Evolutionary conservation across 2,797 vertebrate species (phyloP).

Genomic region (Clarias laeviceps): DNA sequence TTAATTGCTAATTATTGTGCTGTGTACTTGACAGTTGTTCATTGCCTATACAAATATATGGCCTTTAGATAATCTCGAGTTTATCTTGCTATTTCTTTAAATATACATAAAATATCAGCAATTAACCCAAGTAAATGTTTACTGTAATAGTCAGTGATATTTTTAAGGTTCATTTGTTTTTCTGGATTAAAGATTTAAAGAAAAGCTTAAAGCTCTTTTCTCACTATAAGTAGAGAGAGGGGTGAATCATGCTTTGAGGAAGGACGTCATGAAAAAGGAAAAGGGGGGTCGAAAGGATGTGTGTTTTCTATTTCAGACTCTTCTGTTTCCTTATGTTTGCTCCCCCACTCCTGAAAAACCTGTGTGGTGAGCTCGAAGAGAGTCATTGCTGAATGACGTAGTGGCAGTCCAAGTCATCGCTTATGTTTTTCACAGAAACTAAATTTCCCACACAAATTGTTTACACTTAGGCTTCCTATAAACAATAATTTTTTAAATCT

Average conservation of each 20-base stretch:
- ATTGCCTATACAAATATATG: not conserved
- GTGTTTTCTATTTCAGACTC: slow-evolving; percentile 45
- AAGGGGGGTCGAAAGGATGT: slow-evolving; percentile 35
- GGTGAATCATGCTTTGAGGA: slow-evolving; percentile 11
- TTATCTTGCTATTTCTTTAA: not conserved
- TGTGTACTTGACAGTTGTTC: not conserved
- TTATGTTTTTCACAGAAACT: not conserved
- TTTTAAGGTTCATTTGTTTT: not conserved
- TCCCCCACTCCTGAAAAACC: slow-evolving; percentile 6
- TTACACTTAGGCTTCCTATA: not conserved
- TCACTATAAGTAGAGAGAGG: not conserved
- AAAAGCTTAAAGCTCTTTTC: not conserved
- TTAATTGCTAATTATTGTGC: not conserved
- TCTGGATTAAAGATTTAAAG: not conserved
- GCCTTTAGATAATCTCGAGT: not conserved
- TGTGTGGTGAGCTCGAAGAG: slow-evolving; percentile 15
- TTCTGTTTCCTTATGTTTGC: slow-evolving; percentile 30
- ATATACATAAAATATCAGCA: not conserved
- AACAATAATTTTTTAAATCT: not conserved
- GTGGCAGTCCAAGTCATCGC: slow-evolving; percentile 15
- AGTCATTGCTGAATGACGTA: slow-evolving; percentile 39
- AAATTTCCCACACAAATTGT: not conserved
- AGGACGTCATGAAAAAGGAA: slow-evolving; percentile 33
- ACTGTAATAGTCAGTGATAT: not conserved
- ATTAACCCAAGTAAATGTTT: not conserved